Conservation (phyloP, 2,888 invertebrate genomes). For the Agonopterix heracliana region DNA sequence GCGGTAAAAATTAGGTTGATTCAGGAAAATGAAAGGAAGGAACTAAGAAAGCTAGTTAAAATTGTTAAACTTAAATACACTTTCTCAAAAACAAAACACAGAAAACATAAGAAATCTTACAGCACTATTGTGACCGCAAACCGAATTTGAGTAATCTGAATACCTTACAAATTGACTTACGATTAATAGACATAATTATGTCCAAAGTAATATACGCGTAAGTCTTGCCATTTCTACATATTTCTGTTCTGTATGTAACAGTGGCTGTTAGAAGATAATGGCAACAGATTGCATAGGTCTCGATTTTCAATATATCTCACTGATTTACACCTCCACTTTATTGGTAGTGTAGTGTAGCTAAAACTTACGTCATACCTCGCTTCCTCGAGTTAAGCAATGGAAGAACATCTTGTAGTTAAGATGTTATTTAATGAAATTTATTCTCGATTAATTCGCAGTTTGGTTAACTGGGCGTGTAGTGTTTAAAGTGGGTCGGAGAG, state of each 20-base stretch:
- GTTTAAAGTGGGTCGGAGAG: neutral
- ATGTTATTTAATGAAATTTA: neutral
- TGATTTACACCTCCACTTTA: slow-evolving; percentile 10
- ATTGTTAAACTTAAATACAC: no score
- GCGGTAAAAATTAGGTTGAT: no score
- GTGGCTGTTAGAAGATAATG: neutral
- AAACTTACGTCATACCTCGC: slow-evolving; percentile 6
- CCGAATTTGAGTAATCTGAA: no score
- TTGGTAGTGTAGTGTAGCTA: slow-evolving; percentile 2
- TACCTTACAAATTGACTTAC: no score
- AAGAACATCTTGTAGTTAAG: slow-evolving; percentile 2
- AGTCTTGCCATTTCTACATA: no score
- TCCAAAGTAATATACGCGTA: no score
- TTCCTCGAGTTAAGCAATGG: slow-evolving; percentile 10
- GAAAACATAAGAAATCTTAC: no score
- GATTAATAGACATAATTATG: no score
- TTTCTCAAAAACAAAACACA: no score
- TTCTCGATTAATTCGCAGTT: neutral
- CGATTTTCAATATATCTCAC: slow-evolving; percentile 11
- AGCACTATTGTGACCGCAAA: no score
- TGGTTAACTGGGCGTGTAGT: neutral
- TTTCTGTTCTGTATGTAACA: neutral
- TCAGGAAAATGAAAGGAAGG: no score
- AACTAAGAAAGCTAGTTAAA: no score
- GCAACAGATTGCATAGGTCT: slow-evolving; percentile 7